phyloP scores from a whole-genome alignment of 2,888 invertebrate species.

The Ichneumoninae sp. region DNA sequence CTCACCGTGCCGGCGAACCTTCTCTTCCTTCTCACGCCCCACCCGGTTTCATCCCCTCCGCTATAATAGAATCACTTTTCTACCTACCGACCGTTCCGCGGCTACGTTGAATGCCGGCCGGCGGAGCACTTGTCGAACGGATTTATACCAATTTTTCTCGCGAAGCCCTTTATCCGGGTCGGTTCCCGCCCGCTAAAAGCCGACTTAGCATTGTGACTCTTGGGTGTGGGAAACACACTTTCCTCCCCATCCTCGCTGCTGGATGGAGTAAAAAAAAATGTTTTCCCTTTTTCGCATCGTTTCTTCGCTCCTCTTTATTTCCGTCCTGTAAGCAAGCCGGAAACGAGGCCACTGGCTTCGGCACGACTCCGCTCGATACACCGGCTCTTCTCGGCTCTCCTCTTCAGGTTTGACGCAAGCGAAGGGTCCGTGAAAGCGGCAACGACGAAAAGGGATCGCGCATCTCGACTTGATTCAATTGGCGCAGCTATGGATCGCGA shows the following conservation, averaged over 20 bases:
- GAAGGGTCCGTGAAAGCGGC: constrained; percentile 6
- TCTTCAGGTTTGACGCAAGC: not conserved
- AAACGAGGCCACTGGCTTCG: constrained; percentile 25
- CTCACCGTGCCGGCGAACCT: not conserved
- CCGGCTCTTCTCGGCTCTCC: not conserved
- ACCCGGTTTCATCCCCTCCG: not conserved
- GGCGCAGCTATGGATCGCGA: constrained; percentile 2
- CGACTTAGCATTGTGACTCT: constrained; percentile 7
- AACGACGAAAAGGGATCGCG: not conserved
- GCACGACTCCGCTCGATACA: constrained; percentile 16
- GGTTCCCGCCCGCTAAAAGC: constrained; percentile 8
- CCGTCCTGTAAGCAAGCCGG: constrained; percentile 7
- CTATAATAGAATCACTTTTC: constrained; percentile 10
- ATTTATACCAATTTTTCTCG: constrained; percentile 27
- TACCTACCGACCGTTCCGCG: not conserved
- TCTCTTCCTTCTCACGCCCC: not conserved
- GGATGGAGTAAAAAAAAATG: not conserved
- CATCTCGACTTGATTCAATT: not conserved
- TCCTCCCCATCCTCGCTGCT: not conserved
- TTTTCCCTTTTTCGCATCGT: not conserved
- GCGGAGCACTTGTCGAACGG: constrained; percentile 9
- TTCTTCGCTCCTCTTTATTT: not conserved
- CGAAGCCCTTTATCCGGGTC: not conserved
- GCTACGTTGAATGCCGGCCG: not conserved
- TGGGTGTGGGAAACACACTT: not conserved